phyloP scores from a whole-genome alignment of 2,797 vertebrate species.

The Melopsittacus undulatus region DNA sequence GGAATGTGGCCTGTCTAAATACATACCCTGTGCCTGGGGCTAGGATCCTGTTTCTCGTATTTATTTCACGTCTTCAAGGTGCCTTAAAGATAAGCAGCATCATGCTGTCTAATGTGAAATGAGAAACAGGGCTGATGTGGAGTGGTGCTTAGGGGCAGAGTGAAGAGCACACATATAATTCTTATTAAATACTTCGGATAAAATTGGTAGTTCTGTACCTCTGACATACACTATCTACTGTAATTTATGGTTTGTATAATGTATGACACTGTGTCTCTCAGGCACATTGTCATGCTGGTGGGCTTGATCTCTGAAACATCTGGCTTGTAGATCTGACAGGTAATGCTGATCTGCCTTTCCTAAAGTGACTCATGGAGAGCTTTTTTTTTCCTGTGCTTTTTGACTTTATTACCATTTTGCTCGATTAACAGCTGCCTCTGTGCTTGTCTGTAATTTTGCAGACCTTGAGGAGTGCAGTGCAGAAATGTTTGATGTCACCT shows the following conservation, averaged over 20 bases:
- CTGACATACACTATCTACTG: background rate
- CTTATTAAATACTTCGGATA: background rate
- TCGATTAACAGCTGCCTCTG: background rate
- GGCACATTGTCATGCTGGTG: background rate
- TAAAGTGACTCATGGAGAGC: background rate
- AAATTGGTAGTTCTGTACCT: background rate
- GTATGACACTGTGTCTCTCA: background rate
- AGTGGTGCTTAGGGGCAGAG: background rate
- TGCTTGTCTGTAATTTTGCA: background rate
- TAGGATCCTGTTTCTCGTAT: background rate
- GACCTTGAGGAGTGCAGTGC: background rate
- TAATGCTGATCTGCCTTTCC: background rate
- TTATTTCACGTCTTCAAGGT: conserved; percentile 23
- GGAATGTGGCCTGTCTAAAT: background rate
- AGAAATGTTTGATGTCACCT: background rate
- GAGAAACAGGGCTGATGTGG: background rate
- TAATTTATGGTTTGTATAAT: background rate
- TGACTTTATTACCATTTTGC: background rate
- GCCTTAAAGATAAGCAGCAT: background rate
- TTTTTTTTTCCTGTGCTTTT: background rate
- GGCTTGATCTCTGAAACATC: background rate
- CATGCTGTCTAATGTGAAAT: background rate
- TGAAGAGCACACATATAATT: background rate
- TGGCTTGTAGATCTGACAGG: background rate
- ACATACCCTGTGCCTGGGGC: background rate